phyloP scores from a whole-genome alignment of 2,888 invertebrate species.

The Cheilosia urbana region DNA sequence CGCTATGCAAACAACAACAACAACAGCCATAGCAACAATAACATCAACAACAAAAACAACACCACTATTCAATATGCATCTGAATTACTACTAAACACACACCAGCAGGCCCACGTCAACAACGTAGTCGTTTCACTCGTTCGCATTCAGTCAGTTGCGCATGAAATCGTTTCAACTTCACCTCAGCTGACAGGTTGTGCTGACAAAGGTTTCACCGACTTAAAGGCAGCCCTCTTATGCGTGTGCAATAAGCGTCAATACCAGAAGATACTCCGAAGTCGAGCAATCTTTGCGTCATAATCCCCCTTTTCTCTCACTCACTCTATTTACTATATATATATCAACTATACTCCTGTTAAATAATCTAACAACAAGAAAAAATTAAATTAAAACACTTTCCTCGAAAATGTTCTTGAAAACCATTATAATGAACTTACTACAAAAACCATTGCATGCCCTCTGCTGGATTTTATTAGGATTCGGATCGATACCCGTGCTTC shows the following conservation, averaged over 20 bases:
- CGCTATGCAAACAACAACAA: slow-evolving; percentile 72
- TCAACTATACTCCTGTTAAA: slow-evolving; percentile 61
- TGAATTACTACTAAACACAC: slow-evolving; percentile 59
- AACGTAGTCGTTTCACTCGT: slow-evolving; percentile 35
- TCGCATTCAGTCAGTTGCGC: slow-evolving; percentile 53
- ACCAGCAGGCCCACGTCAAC: slow-evolving; percentile 42
- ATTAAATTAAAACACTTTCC: slow-evolving; percentile 52
- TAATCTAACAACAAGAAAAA: slow-evolving; percentile 33
- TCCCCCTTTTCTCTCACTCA: slow-evolving; percentile 47
- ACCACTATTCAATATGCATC: slow-evolving; percentile 66
- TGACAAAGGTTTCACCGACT: slow-evolving; percentile 67
- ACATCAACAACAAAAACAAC: slow-evolving; percentile 54
- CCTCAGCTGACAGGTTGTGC: slow-evolving; percentile 71
- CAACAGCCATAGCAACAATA: slow-evolving; percentile 68
- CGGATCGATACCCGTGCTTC: slow-evolving; percentile 76
- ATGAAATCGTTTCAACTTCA: slow-evolving; percentile 71
- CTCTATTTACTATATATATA: slow-evolving; percentile 56
- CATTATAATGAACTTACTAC: slow-evolving; percentile 74
- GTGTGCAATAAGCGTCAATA: slow-evolving; percentile 56
- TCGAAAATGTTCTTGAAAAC: slow-evolving; percentile 73
- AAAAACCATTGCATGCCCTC: slow-evolving; percentile 74
- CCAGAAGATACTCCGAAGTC: slow-evolving; percentile 51
- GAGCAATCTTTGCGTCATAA: slow-evolving; percentile 51
- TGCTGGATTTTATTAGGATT: slow-evolving; percentile 77
- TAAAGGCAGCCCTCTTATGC: slow-evolving; percentile 47